A percentile compares a stretch with the other conserved stretches of the same genome.
phyloP scores from a whole-genome alignment of 2,113 vertebrate species.

The Pyxicephalus adspersus region DNA sequence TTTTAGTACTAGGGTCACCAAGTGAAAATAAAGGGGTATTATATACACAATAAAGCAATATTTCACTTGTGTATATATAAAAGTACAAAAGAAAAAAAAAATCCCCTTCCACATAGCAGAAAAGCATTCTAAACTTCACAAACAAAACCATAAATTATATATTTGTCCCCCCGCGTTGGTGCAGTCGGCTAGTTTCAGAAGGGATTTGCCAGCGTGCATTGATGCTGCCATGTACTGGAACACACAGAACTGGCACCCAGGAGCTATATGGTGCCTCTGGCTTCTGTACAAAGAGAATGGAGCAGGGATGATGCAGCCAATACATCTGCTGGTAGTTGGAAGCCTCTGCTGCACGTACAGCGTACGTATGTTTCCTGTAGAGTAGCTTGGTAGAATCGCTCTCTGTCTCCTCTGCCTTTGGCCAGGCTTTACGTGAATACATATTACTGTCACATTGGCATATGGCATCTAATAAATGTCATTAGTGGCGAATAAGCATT shows the following conservation, averaged over 20 bases:
- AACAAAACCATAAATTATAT: constrained; percentile 10
- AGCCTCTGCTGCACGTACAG: background rate
- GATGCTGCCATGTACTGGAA: constrained; percentile 18
- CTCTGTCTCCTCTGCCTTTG: constrained; percentile 15
- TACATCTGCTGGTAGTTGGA: constrained; percentile 51
- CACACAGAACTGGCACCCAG: constrained; percentile 21
- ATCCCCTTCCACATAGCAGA: too few relatives aligned
- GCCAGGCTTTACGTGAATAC: constrained; percentile 29
- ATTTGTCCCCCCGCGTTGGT: background rate
- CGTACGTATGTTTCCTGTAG: constrained; percentile 41
- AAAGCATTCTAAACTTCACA: background rate
- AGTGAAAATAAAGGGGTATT: too few relatives aligned
- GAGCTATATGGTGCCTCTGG: constrained; percentile 39
- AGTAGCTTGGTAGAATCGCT: constrained; percentile 6
- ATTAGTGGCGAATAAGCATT: background rate
- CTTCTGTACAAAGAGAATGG: background rate
- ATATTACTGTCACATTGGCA: constrained; percentile 10
- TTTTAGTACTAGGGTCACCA: too few relatives aligned
- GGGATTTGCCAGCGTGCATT: constrained; percentile 1
- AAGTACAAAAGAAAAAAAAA: too few relatives aligned
- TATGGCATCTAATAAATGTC: constrained; percentile 28
- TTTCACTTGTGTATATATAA: too few relatives aligned
- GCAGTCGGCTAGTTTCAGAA: background rate
- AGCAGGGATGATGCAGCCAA: constrained; percentile 31
- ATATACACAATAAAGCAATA: too few relatives aligned